Conservation (phyloP, 2,797 vertebrate genomes). For the Fringilla coelebs region DNA sequence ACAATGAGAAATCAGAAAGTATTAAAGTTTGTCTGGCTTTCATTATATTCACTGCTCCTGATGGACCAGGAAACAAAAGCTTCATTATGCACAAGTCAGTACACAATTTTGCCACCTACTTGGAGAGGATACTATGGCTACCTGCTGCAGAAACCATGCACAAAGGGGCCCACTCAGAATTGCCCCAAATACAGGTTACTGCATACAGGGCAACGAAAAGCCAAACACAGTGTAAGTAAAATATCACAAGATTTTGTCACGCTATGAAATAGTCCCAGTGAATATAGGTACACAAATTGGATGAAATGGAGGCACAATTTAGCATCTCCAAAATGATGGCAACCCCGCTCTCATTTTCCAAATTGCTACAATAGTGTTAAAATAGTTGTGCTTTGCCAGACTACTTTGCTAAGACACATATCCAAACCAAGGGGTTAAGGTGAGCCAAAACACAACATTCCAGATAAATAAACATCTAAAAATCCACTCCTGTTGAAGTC, state of each 20-base stretch:
- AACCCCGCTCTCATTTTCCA: background rate
- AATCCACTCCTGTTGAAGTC: background rate
- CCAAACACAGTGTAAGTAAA: background rate
- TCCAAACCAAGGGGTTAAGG: conserved; percentile 36
- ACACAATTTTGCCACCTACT: conserved; percentile 63
- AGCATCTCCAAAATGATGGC: fast-evolving
- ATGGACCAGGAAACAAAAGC: conserved; percentile 46
- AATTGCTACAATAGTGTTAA: background rate
- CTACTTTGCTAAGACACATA: background rate
- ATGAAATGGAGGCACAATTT: background rate
- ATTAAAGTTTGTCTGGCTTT: conserved; percentile 41
- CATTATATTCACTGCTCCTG: conserved; percentile 37
- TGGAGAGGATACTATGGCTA: background rate
- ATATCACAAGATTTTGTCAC: background rate
- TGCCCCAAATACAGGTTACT: background rate
- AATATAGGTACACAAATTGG: background rate
- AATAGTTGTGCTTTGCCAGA: background rate
- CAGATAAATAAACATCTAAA: conserved; percentile 53
- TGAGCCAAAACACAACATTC: conserved; percentile 40
- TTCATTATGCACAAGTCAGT: conserved; percentile 50
- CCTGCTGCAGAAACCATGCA: background rate
- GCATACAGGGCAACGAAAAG: background rate
- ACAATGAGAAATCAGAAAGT: conserved; percentile 28
- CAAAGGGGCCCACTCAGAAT: background rate
- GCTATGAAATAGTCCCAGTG: background rate